Percentiles rank a stretch among this genome's conserved stretches.
Evolutionary conservation across 2,797 vertebrate species (phyloP).

Genomic region (Schizopygopsis malacanthus): DNA sequence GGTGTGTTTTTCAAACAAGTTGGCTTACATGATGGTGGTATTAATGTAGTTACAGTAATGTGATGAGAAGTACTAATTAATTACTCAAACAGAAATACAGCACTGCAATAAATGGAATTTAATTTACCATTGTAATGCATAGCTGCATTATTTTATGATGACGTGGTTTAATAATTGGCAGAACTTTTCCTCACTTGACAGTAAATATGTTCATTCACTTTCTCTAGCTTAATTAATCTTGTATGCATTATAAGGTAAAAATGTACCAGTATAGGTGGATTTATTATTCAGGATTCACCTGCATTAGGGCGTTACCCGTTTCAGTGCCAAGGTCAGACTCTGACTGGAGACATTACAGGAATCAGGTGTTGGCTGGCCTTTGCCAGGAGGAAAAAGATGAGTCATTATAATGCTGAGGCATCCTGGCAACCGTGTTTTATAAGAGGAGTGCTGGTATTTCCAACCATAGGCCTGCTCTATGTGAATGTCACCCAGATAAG

Average conservation of each 20-base stretch:
- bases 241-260: neutral
- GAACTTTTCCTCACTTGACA: neutral
- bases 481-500: conserved; percentile 56
- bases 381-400: conserved; percentile 35
- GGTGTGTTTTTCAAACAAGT: neutral
- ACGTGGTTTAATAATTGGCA: neutral
- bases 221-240: neutral
- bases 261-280: neutral
- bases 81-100: conserved; percentile 51
- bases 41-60: neutral
- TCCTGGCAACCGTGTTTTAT: conserved; percentile 37
- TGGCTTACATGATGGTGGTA: neutral
- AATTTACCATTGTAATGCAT: neutral
- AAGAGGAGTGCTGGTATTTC: conserved; percentile 36
- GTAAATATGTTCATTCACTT: neutral
- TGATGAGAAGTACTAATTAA: conserved; percentile 29
- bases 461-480: conserved; percentile 4
- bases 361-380: conserved; percentile 49
- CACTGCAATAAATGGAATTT: conserved; percentile 28
- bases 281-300: neutral
- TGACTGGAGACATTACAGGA: conserved; percentile 39
- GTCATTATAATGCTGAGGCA: conserved; percentile 36
- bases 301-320: conserved; percentile 38
- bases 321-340: conserved; percentile 24
- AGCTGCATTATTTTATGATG: neutral